Evolutionary conservation across 1,140 invertebrate genomes (phyloP).

Genomic region (Cardiocondyla obscurior): DNA sequence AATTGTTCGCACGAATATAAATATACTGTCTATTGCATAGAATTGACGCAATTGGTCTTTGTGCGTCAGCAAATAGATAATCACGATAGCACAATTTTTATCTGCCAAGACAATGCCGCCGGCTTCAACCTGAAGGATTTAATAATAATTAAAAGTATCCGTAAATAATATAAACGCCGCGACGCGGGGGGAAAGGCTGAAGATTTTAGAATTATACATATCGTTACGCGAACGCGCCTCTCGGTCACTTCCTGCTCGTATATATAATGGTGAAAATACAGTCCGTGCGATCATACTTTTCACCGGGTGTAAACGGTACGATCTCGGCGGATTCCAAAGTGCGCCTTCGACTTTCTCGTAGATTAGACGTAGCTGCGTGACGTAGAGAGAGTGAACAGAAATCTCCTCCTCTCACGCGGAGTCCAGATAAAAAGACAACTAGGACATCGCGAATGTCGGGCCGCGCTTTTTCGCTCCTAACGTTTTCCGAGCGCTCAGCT

Average conservation of each 20-base stretch:
- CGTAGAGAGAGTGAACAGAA: slow-evolving; percentile 77
- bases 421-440: slow-evolving; percentile 32
- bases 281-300: slow-evolving; percentile 20
- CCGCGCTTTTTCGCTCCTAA: background rate
- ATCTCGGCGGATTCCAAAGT: slow-evolving; percentile 52
- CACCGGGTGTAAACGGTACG: slow-evolving; percentile 22
- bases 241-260: slow-evolving; percentile 12
- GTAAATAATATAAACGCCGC: background rate
- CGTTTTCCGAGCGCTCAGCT: background rate
- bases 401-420: slow-evolving; percentile 16
- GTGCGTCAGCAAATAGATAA: background rate
- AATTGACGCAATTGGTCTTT: background rate
- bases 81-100: background rate
- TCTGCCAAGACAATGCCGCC: background rate
- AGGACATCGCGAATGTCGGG: background rate
- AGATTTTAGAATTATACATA: background rate
- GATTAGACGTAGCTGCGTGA: slow-evolving; percentile 63
- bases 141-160: too few relatives aligned
- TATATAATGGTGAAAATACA: slow-evolving; percentile 23
- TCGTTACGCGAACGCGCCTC: background rate
- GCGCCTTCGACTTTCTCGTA: slow-evolving; percentile 76
- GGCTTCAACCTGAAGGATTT: too few relatives aligned
- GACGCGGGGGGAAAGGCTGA: background rate
- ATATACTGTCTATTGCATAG: background rate
- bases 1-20: background rate